These are phyloP conservation scores for Phortica variegata DNA, from an alignment of 1,140 invertebrate species.

Conservation along the genomic window DNA sequence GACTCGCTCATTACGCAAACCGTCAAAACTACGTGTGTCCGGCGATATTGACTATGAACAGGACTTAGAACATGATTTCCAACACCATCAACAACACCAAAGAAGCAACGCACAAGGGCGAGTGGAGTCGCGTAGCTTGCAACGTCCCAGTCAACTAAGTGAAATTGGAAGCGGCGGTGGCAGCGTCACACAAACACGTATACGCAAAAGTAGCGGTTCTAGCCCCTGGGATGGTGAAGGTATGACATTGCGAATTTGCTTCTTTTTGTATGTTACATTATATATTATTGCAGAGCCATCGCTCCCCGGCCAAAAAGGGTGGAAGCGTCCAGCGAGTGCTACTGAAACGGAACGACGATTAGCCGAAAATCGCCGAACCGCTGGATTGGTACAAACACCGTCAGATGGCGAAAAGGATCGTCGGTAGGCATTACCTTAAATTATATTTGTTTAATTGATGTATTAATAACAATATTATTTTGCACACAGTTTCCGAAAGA, in stretches of 20 bases:
- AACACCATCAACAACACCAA: constrained; percentile 8
- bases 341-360: constrained; percentile 60
- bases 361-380: constrained; percentile 56
- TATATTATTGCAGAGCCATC: constrained; percentile 51
- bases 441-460: background rate
- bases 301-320: constrained; percentile 61
- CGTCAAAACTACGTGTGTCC: constrained; percentile 38
- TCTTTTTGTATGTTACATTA: background rate
- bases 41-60: constrained; percentile 55
- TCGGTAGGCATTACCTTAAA: constrained; percentile 24
- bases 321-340: constrained; percentile 67
- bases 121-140: constrained; percentile 36
- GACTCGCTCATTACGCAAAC: constrained; percentile 45
- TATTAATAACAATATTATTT: too few species aligned
- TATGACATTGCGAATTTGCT: constrained; percentile 7
- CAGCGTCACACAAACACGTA: constrained; percentile 27
- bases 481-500: constrained; percentile 46
- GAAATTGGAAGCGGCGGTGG: constrained; percentile 18
- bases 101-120: constrained; percentile 12
- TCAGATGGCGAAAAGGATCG: constrained; percentile 56
- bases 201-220: constrained; percentile 57
- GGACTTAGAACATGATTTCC: constrained; percentile 51
- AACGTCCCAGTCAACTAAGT: constrained; percentile 42
- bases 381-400: constrained; percentile 46
- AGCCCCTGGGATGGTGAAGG: constrained; percentile 64